Base-by-base conservation (phyloP, 2,888 invertebrate genomes). In the Brachylomia viminalis region DNA sequence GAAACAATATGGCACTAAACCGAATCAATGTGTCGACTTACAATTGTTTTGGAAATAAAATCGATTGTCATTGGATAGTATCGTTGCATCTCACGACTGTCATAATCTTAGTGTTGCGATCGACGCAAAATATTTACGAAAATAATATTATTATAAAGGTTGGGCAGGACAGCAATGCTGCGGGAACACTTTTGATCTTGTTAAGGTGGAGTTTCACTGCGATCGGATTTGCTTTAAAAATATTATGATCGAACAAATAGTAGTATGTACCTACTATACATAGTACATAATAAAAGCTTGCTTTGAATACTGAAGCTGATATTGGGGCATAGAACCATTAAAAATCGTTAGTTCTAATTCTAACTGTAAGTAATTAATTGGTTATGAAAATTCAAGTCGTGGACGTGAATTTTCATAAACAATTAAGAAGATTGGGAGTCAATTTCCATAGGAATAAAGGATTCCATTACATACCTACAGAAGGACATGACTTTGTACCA, bases 61-160 rank as follows among this genome's bases (percentile, higher is more conserved):
- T 86, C 90, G 92, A 91, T 92, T 91, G 93, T 93, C 90, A 90
- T 90, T 88, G 88, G 89, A 89, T 90, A 68, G 87, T 91, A 93
- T 94, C 93, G 89, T 78, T 90, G 91, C 75, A 80, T 77, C 87
- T 93, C 94, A 94, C 94, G 94, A 94, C 86, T 89, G 82, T 84
- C 87, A 86, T 84, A 87, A 87, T 90, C 90, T 91, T 80, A 76
- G 84, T 87, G 87, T 87, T 81, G 83, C 88, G 86, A 90, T 91
- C 90, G 93, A 91, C 92, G 94, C 95, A 93, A 95, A 95, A 95
- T 95, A 95, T 95, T 95, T 94, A 95, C 94, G 87, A 92, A 94
- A 92, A 91, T 91, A 87, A 89, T 84, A 90, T 67, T 79, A 81
- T 67, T 75, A 61, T 89, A 92, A 92, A 92, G 91, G 86, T 83